These are phyloP conservation scores for Diarsia mendica DNA, from an alignment of 2,888 invertebrate genomes.

Conservation along the genomic window DNA sequence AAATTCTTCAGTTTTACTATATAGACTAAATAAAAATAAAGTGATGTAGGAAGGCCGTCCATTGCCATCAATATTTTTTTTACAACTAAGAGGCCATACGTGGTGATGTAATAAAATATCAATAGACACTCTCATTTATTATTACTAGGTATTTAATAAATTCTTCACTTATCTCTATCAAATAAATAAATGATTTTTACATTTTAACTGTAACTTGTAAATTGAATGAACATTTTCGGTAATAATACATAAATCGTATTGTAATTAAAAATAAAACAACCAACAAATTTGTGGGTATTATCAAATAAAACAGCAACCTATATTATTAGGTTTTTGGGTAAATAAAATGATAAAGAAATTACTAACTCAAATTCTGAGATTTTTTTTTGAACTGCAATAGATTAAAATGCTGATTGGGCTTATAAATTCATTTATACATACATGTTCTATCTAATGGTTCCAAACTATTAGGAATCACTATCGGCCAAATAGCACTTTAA, in stretches of 20 bases:
- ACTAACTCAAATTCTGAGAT: constrained; percentile 29
- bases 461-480: not conserved
- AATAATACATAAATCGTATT: constrained; percentile 36
- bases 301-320: constrained; percentile 2
- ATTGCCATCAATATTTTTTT: constrained; percentile 37
- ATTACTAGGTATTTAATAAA: constrained; percentile 67
- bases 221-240: constrained; percentile 37
- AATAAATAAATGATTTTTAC: constrained; percentile 65
- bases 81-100: constrained; percentile 54
- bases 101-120: constrained; percentile 64
- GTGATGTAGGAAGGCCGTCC: constrained; percentile 31
- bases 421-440: constrained; percentile 4
- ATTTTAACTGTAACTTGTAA: constrained; percentile 42
- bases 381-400: constrained; percentile 12
- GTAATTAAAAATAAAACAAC: constrained; percentile 21
- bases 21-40: not conserved
- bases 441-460: not conserved
- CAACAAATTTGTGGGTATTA: constrained; percentile 22
- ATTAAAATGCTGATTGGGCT: constrained; percentile 21
- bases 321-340: not conserved
- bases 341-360: constrained; percentile 1
- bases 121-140: constrained; percentile 57
- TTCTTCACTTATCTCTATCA: constrained; percentile 66
- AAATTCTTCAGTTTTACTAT: not conserved
- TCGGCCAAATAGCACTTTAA: not conserved